Evolutionary conservation across 2,113 vertebrate species (phyloP), one percentile per base, ranked within the genome.

Genomic region (Paramormyrops kingsleyae): DNA sequence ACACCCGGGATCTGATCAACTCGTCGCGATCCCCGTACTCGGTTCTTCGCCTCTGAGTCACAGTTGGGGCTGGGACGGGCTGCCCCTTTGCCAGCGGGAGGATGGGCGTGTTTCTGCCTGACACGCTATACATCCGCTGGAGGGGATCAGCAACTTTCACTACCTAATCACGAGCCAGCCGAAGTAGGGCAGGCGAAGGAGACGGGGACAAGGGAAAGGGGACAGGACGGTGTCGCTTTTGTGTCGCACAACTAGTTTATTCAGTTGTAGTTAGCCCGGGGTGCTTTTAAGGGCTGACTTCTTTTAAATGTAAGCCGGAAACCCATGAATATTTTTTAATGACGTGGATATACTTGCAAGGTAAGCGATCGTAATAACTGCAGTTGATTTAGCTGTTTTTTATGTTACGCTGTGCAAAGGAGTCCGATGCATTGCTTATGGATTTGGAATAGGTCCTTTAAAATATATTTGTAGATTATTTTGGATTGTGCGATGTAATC

Each of bases 101-200:
- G 24, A 93, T 92, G 42, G 92, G 93, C 92, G 94, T 88, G 24
- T 15, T 35, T 27, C 80, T 84, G 88, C 92, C 90, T 90, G 93
- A 91, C 91, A 92, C 92, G 83, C 44, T 90, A 83, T 35, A 83
- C 87, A 50, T 21, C 21, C 7, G 31, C 62, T 42, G 74, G 74
- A 42, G 31, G 74, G 35, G 35, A 80, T 27, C 46, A 0, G 31
- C 27, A 80, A 12, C 92, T 90, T 83, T 85, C 87, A 56, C 86
- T 88, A n/a, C 59, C 62, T 39, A 56, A 46, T 31, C 19, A 13
- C 31, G 88, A 49, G 47, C n/a, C 47, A 52, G 62, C 13, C 56
- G 15, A 35, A 47, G 46, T 27, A 50, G 80, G 35, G 62, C 62
- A 70, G 46, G 19, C 21, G 24, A 70, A 44, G 17, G 39, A 83